These are phyloP conservation scores for Zonitis immaculata DNA, from an alignment of 2,888 invertebrate species.

Conservation along the genomic window DNA sequence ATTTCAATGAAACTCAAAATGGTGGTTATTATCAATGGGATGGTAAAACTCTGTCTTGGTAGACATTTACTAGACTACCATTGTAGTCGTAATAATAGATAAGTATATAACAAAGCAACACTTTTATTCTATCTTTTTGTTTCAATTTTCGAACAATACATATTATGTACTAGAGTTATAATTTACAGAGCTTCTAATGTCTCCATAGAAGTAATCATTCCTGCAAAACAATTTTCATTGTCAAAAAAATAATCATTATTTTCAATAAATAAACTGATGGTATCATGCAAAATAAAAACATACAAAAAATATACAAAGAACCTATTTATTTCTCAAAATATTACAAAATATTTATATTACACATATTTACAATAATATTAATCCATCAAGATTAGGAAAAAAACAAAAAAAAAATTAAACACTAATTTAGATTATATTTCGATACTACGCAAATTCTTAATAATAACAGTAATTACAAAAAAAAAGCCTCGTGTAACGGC, in stretches of 20 bases:
- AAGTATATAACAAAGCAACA: background rate
- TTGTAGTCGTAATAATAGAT: no score
- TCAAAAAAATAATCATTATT: background rate
- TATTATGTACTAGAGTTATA: no score
- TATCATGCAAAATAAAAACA: background rate
- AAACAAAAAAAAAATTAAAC: background rate
- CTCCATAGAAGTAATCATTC: background rate
- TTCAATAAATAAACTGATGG: background rate
- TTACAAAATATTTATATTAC: background rate
- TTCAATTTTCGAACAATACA: background rate
- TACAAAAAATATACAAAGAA: background rate
- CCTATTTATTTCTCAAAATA: background rate
- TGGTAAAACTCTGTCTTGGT: slow-evolving; percentile 72
- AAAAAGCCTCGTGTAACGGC: background rate
- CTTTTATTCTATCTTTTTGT: background rate
- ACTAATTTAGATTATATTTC: background rate
- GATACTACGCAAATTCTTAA: background rate
- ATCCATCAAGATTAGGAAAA: background rate
- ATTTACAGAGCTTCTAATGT: background rate
- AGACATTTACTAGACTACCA: slow-evolving; percentile 18
- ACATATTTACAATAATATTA: background rate
- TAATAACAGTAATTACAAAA: background rate
- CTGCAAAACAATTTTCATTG: background rate
- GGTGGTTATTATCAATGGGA: slow-evolving; percentile 77
- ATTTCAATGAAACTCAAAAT: slow-evolving; percentile 60